These are phyloP conservation scores for Limnodromus scolopaceus DNA, from an alignment of 2,797 vertebrate genomes.

Conservation along the genomic window DNA sequence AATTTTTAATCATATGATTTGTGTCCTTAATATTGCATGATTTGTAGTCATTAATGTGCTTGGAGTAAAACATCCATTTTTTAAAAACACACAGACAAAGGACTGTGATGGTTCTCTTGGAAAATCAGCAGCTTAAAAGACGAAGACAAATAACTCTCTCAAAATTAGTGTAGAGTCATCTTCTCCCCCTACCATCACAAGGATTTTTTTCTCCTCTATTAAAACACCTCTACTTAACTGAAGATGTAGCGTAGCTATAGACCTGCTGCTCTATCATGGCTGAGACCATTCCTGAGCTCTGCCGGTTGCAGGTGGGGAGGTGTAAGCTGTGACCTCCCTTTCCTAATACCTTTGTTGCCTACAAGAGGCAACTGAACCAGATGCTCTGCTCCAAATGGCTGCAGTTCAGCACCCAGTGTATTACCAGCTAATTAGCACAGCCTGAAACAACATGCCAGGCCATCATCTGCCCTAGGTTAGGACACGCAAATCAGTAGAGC, in stretches of 20 bases:
- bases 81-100: neutral
- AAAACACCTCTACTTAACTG: neutral
- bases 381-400: neutral
- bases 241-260: neutral
- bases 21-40: neutral
- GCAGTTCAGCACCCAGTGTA: neutral
- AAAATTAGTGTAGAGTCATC: neutral
- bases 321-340: neutral
- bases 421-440: neutral
- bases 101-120: neutral
- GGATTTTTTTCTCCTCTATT: neutral
- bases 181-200: neutral
- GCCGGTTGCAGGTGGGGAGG: neutral
- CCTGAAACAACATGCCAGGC: neutral
- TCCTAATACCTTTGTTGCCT: neutral
- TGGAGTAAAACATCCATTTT: neutral
- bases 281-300: neutral
- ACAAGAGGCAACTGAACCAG: neutral
- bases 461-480: neutral
- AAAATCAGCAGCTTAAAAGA: neutral
- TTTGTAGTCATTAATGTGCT: neutral
- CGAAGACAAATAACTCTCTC: neutral
- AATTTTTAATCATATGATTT: conserved; percentile 2
- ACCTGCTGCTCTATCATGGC: neutral
- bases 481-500: neutral